Evolutionary conservation across 2,113 vertebrate species (phyloP).

Genomic region (Ondatra zibethicus): DNA sequence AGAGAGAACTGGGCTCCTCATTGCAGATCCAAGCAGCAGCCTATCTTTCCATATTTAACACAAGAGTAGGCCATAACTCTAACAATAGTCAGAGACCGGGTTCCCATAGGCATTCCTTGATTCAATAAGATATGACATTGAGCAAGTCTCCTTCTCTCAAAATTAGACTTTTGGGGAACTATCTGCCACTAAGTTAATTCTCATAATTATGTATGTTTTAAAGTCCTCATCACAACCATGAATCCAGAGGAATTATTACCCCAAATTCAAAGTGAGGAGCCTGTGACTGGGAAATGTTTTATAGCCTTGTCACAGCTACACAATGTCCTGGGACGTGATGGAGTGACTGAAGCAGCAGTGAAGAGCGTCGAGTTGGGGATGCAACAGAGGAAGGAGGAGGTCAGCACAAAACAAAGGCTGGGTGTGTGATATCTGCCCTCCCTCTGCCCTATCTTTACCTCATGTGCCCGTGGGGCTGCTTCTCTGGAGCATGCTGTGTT

Average conservation of each 20-base stretch:
- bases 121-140: slow-evolving; percentile 52
- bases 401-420: background rate
- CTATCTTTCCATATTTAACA: slow-evolving; percentile 43
- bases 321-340: background rate
- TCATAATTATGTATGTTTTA: slow-evolving; percentile 17
- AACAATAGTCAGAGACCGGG: slow-evolving; percentile 5
- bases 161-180: slow-evolving; percentile 51
- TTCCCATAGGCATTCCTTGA: slow-evolving; percentile 52
- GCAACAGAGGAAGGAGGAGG: background rate
- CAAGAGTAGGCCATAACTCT: slow-evolving; percentile 43
- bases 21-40: background rate
- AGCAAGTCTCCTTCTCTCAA: slow-evolving; percentile 51
- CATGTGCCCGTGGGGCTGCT: background rate
- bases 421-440: background rate
- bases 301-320: background rate
- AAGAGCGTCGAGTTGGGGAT: background rate
- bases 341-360: background rate
- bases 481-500: background rate
- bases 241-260: background rate
- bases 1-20: slow-evolving; percentile 41
- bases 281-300: background rate
- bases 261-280: slow-evolving; percentile 35
- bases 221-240: slow-evolving; percentile 25
- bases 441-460: background rate
- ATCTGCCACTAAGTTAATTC: background rate